Evolutionary conservation across 1,140 invertebrate genomes (phyloP), one percentile per base, ranked within the genome.

Genomic region (Cecropterus lyciades): DNA sequence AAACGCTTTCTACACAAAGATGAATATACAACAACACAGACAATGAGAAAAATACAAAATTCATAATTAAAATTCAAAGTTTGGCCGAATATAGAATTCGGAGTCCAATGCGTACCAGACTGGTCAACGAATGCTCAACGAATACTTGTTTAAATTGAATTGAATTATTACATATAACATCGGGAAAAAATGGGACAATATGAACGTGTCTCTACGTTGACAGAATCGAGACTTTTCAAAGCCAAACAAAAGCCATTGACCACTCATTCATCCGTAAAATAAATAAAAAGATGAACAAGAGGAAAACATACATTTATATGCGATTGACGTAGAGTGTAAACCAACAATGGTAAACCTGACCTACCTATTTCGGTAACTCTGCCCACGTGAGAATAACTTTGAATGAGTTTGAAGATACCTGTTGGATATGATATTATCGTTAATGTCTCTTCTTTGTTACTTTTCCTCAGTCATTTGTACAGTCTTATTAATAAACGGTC

Each of bases 391-490:
- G 14, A 57, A 57, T 45, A 45, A 57, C 55, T 57, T 57, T 43
- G 42, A 57, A 46, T 45, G 55, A 45, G 40, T 57, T 57, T 42
- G 37, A 11, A 30, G 55, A 57, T 57, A 57, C 55, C 55, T 57
- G 55, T 57, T 57, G 55, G 55, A 45, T 57, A 42, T 15, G 24
- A 57, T 57, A 57, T 57, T 57, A 57, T 30, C 40, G 55, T 45
- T 57, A 45, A 57, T 57, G 42, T 57, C 40, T 57, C 40, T 57
- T 57, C 55, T 57, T 57, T 46, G 53, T 45, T 57, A 57, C 43
- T 57, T 45, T n/a, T 1, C 42, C 37, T 20, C 53, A 11, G 30
- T 16, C 16, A 24, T 42, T 55, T 42, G 37, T 55, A 42, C 37
- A 11, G 33, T 55, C 42, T 55, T 55, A 55, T 42, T 56, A 53